Evolutionary conservation across 2,888 invertebrate genomes (phyloP).

Genomic region (Yponomeuta malinellus): DNA sequence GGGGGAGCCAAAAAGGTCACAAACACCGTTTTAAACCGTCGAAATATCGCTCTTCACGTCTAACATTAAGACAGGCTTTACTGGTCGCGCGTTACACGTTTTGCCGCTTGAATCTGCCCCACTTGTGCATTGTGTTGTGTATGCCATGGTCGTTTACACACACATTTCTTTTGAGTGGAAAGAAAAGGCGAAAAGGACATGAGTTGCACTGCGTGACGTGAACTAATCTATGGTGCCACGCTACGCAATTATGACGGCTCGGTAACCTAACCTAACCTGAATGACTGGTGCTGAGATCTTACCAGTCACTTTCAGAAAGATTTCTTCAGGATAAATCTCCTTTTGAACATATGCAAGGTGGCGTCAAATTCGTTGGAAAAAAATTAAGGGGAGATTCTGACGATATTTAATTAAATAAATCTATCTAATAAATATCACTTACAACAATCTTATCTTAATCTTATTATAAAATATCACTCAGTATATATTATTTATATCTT

Average conservation of each 20-base stretch:
- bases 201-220: conserved; percentile 24
- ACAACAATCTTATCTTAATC: too few relatives aligned
- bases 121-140: conserved; percentile 57
- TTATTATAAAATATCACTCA: too few relatives aligned
- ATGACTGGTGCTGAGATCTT: too few relatives aligned
- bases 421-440: too few relatives aligned
- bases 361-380: too few relatives aligned
- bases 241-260: conserved; percentile 6
- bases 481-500: too few relatives aligned
- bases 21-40: not conserved
- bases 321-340: too few relatives aligned
- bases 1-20: not conserved
- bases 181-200: conserved; percentile 69
- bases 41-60: conserved; percentile 17
- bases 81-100: conserved; percentile 18
- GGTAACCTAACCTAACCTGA: too few relatives aligned
- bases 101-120: conserved; percentile 33
- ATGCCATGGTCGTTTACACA: conserved; percentile 61
- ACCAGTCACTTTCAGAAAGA: too few relatives aligned
- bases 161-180: conserved; percentile 60
- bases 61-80: conserved; percentile 23
- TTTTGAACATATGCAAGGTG: too few relatives aligned
- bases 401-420: too few relatives aligned
- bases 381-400: too few relatives aligned
- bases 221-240: not conserved